These are phyloP conservation scores for Nylanderia fulva DNA, from an alignment of 1,140 invertebrate genomes.

Conservation along the genomic window DNA sequence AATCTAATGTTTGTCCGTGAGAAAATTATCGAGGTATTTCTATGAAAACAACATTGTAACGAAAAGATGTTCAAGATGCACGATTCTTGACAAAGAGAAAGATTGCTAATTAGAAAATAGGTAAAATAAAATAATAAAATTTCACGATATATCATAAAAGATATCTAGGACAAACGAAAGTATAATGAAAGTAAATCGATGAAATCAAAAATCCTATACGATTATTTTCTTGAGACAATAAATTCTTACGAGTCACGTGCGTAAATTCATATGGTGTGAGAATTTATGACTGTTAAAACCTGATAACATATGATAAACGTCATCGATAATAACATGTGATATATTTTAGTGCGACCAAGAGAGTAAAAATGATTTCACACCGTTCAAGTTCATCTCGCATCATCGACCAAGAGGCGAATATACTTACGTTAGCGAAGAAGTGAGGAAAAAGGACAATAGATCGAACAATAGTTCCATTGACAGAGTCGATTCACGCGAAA, in stretches of 20 bases:
- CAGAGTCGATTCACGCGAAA: background rate
- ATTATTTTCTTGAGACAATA: slow-evolving; percentile 24
- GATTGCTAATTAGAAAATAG: background rate
- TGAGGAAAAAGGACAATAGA: background rate
- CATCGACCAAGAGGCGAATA: background rate
- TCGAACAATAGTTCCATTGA: slow-evolving; percentile 43
- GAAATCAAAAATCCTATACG: background rate
- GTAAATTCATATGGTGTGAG: background rate
- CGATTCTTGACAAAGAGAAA: background rate
- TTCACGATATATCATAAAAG: background rate
- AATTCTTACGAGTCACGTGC: slow-evolving; percentile 1
- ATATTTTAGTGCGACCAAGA: slow-evolving; percentile 1
- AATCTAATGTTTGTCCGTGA: slow-evolving; percentile 18
- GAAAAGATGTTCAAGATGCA: background rate
- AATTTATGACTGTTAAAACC: background rate
- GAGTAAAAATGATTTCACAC: too few relatives aligned
- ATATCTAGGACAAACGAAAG: background rate
- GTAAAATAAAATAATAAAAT: too few relatives aligned
- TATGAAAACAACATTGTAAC: background rate
- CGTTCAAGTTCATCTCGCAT: background rate
- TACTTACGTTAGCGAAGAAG: background rate
- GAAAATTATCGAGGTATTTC: background rate
- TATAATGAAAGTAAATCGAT: background rate
- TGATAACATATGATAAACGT: slow-evolving; percentile 24
- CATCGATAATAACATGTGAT: background rate